Evolutionary conservation across 2,113 vertebrate genomes (phyloP).

Genomic region (Oncorhynchus keta): DNA sequence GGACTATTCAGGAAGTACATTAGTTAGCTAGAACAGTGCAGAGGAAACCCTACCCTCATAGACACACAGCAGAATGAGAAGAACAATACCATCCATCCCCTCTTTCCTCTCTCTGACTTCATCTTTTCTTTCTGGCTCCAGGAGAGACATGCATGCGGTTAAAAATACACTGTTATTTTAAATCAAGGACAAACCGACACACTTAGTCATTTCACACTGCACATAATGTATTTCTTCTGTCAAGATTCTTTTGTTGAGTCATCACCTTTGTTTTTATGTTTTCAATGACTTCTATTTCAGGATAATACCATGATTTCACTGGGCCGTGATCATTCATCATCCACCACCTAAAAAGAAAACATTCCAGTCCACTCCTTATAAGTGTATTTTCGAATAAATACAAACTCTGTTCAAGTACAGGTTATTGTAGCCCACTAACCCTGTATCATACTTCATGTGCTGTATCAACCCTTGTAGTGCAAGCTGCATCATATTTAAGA

Average conservation of each 20-base stretch:
- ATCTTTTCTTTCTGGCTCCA: background rate
- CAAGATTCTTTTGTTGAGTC: slow-evolving; percentile 48
- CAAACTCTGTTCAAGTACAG: no score
- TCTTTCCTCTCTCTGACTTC: no score
- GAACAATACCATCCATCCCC: slow-evolving; percentile 7
- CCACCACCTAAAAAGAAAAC: background rate
- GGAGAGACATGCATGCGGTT: background rate
- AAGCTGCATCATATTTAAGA: no score
- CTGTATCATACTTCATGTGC: no score
- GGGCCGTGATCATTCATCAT: background rate
- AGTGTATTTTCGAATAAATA: no score
- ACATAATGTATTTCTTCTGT: slow-evolving; percentile 53
- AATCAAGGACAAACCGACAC: slow-evolving; percentile 5
- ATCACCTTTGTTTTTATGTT: slow-evolving; percentile 58
- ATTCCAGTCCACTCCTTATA: no score
- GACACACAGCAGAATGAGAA: background rate
- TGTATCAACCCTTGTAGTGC: no score
- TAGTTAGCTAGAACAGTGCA: no score
- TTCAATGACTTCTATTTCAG: slow-evolving; percentile 45
- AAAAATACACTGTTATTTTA: slow-evolving; percentile 16
- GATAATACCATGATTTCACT: background rate
- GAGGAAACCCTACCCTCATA: slow-evolving; percentile 5
- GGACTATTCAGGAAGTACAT: slow-evolving; percentile 15
- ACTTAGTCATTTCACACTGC: background rate
- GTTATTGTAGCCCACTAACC: no score